phyloP scores from a whole-genome alignment of 2,113 vertebrate species.

The Parus major region DNA sequence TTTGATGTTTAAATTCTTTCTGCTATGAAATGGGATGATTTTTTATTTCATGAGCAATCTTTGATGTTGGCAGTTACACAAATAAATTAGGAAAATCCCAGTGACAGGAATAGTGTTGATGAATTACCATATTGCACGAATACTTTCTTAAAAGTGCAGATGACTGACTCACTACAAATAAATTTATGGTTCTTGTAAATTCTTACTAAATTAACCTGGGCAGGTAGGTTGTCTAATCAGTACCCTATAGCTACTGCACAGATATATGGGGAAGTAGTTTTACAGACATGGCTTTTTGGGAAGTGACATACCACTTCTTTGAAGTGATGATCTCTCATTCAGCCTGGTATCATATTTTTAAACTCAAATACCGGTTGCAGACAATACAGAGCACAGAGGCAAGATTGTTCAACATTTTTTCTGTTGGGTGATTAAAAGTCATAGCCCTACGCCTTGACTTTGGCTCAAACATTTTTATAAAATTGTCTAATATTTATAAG shows the following conservation, averaged over 20 bases:
- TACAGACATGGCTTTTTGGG: background rate
- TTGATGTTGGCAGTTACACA: slow-evolving; percentile 34
- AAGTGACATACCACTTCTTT: background rate
- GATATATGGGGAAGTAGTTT: background rate
- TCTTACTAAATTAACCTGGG: background rate
- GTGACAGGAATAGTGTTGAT: background rate
- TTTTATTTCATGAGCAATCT: slow-evolving; percentile 43
- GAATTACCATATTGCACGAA: background rate
- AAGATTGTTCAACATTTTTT: background rate
- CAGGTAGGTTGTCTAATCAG: background rate
- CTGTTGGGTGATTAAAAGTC: background rate
- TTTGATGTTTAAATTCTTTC: slow-evolving; percentile 50
- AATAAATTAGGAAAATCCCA: slow-evolving; percentile 40
- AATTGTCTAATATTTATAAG: background rate
- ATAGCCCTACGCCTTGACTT: background rate
- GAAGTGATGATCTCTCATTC: background rate
- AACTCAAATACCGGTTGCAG: background rate
- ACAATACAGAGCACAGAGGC: background rate
- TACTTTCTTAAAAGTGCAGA: background rate
- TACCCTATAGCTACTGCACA: background rate
- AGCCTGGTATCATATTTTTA: background rate
- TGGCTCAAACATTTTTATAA: background rate
- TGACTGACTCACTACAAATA: background rate
- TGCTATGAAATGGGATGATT: slow-evolving; percentile 13
- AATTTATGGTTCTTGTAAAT: background rate